Percentiles rank a stretch among this genome's conserved stretches.
Conservation (phyloP, 2,113 vertebrate genomes). For the Sebastes fasciatus region DNA sequence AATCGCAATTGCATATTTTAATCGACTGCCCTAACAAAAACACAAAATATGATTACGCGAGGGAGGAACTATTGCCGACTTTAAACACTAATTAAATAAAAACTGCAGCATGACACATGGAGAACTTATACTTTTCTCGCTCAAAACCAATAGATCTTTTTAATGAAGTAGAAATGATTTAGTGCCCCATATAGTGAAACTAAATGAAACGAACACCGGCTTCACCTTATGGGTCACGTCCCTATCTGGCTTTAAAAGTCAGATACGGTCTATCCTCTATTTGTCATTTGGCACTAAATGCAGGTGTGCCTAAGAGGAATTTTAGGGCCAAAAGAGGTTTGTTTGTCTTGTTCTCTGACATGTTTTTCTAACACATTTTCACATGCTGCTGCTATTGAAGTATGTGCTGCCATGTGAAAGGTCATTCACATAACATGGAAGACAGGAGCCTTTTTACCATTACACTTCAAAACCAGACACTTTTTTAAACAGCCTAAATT, state of each 20-base stretch:
- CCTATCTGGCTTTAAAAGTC: background rate
- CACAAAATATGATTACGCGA: too few relatives aligned
- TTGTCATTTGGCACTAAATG: background rate
- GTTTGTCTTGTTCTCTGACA: background rate
- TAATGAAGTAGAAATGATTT: too few relatives aligned
- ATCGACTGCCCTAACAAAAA: too few relatives aligned
- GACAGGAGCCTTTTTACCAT: background rate
- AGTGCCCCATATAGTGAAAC: too few relatives aligned
- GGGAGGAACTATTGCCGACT: too few relatives aligned
- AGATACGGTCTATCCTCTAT: background rate
- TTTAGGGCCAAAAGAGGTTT: background rate
- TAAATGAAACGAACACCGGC: too few relatives aligned
- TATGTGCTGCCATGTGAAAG: background rate
- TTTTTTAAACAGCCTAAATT: slow-evolving; percentile 8
- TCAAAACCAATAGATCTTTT: too few relatives aligned
- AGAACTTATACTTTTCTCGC: too few relatives aligned
- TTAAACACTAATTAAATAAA: too few relatives aligned
- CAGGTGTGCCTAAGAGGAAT: background rate
- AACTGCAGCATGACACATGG: too few relatives aligned
- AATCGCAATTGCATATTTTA: too few relatives aligned
- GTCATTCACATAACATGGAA: background rate
- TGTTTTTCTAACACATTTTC: background rate
- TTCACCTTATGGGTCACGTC: background rate
- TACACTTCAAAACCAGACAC: background rate
- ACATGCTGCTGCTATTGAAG: background rate